Evolutionary conservation across 2,797 vertebrate species (phyloP), one percentile per base, ranked within the genome.

Genomic region (Oreochromis mossambicus): DNA sequence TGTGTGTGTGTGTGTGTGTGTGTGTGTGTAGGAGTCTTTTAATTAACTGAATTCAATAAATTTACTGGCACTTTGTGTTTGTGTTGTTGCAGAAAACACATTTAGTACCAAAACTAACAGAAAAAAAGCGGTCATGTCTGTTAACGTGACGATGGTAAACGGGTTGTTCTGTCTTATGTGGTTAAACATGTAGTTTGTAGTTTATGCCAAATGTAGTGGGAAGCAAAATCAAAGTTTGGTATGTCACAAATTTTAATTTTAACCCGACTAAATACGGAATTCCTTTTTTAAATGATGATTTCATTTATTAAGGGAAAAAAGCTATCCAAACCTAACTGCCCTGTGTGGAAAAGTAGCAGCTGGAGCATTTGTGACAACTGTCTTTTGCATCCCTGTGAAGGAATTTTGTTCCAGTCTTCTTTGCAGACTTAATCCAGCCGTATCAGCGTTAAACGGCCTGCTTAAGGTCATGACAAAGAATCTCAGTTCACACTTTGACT

Each of bases 61-160:
- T 32, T 68, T 55, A 63, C 32, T 36, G 32, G 10, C 32, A n/a
- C 58, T 63, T 63, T n/a, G 17, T 63, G 10, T 63, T 63, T 63
- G 17, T 36, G 58, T n/a, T 63, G 2, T 63, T 63, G 58, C 58
- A 63, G 32, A 36, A 7, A 34, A 63, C 58, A 7, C 58, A 36
- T 63, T 36, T 63, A 63, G 32, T n/a, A 63, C 58, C 58, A 36
- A 63, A 36, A 36, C 58, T 61, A 36, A 12, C 58, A 63, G 10
- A 36, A 36, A 61, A 34, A 36, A 1, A 0, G 9, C 0, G 9
- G 7, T 63, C 58, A 12, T n/a, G 58, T 63, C 6, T 36, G 58
- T 63, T 36, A 63, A 36, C 1, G 1, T 66, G 61, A 24, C 3
- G 0, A 68, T 7, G 3, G 61, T 66, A 21, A 41, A 66, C 7